A percentile compares a stretch with the other conserved stretches of the same genome.
These are phyloP conservation scores for Drosophila ercepeae DNA, from an alignment of 1,140 invertebrate species.

Conservation along the genomic window DNA sequence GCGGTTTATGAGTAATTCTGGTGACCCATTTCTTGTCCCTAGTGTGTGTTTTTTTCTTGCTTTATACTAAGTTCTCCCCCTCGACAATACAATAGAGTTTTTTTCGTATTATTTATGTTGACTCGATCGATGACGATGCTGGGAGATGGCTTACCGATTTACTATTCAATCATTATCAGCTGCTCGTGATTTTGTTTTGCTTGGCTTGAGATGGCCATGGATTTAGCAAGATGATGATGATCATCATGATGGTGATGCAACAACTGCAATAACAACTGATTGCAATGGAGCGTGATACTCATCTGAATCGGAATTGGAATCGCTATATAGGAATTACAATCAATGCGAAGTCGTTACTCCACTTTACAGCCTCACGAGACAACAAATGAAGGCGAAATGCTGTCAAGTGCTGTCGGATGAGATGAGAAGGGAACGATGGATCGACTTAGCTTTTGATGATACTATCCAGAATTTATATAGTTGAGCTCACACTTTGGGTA, in stretches of 20 bases:
- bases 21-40: neutral
- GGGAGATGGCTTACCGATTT: neutral
- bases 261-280: constrained; percentile 72
- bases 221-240: neutral
- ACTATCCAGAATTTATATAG: no score
- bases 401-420: constrained; percentile 7
- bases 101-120: neutral
- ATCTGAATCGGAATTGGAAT: neutral
- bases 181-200: constrained; percentile 40
- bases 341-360: constrained; percentile 11
- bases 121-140: constrained; percentile 50
- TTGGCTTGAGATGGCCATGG: constrained; percentile 45
- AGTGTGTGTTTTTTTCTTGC: neutral
- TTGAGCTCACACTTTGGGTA: no score
- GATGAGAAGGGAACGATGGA: no score
- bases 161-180: constrained; percentile 3
- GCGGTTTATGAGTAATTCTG: neutral
- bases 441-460: no score
- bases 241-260: constrained; percentile 59
- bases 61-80: neutral
- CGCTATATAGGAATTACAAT: neutral
- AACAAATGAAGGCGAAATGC: constrained; percentile 1
- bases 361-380: constrained; percentile 39
- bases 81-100: neutral
- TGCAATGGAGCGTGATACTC: constrained; percentile 41